Evolutionary conservation across 2,113 vertebrate species (phyloP).

Genomic region (Saguinus imperator): DNA sequence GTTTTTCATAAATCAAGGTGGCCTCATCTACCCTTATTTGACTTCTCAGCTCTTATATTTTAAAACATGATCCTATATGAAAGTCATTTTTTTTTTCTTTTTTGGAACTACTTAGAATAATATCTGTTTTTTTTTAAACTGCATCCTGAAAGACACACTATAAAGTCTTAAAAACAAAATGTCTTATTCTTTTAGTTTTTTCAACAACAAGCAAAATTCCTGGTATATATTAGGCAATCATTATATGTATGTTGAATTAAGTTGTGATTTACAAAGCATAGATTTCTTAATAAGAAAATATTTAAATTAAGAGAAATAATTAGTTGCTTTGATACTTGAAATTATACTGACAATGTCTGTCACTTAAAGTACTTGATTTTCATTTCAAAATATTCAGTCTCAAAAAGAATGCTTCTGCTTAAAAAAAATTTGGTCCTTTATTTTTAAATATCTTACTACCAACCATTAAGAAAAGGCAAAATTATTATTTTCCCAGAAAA

Average conservation of each 20-base stretch:
- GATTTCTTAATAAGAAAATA: not conserved
- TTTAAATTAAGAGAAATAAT: not conserved
- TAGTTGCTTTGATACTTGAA: not conserved
- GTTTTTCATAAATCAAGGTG: not conserved
- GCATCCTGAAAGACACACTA: not conserved
- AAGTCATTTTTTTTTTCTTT: not conserved
- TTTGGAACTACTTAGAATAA: not conserved
- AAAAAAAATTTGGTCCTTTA: not conserved
- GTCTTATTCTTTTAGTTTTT: not conserved
- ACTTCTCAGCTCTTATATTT: not conserved
- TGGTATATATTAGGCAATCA: not conserved
- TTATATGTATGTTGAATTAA: not conserved
- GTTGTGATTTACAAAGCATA: not conserved
- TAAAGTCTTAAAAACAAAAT: not conserved
- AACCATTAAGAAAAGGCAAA: not conserved
- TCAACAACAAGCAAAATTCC: not conserved
- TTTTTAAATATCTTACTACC: not conserved
- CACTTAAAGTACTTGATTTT: not conserved
- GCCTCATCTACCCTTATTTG: not conserved
- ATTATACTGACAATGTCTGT: not conserved
- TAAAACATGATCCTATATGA: not conserved
- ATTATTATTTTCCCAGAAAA: not conserved
- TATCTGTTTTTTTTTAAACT: not conserved
- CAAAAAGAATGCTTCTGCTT: not conserved
- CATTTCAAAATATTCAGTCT: slow-evolving; percentile 16